phyloP scores from a whole-genome alignment of 2,888 invertebrate species.

The Cephus sareptanus region DNA sequence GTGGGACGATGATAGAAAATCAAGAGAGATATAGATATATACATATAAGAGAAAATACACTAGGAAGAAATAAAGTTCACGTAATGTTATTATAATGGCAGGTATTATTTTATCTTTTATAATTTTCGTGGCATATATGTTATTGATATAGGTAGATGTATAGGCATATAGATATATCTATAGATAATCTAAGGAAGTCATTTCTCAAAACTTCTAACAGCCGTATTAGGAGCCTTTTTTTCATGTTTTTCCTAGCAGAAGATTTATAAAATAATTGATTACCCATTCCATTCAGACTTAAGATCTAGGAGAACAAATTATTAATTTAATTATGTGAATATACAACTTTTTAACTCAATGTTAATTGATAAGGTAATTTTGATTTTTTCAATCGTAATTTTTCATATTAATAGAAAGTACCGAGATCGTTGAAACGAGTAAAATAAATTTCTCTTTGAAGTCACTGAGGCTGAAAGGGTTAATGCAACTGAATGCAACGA shows the following conservation, averaged over 20 bases:
- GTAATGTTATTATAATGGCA: conserved; percentile 43
- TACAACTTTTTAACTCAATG: no score
- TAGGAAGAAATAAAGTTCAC: background rate
- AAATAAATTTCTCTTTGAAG: background rate
- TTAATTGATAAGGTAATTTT: background rate
- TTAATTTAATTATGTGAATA: background rate
- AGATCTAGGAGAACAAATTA: background rate
- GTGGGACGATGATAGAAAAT: background rate
- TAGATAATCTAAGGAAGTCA: background rate
- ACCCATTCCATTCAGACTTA: background rate
- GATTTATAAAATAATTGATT: background rate
- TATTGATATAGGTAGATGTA: background rate
- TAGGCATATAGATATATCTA: no score
- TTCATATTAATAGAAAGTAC: background rate
- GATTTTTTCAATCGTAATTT: background rate
- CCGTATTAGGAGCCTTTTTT: background rate
- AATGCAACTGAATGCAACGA: background rate
- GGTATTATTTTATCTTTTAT: conserved; percentile 24
- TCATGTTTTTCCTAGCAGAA: background rate
- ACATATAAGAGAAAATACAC: background rate
- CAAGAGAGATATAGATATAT: background rate
- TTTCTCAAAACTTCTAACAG: background rate
- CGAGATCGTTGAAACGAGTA: background rate
- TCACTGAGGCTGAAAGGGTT: background rate
- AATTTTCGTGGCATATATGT: background rate